These are phyloP conservation scores for Subacronicta megacephala DNA, from an alignment of 2,888 invertebrate genomes.

Conservation along the genomic window DNA sequence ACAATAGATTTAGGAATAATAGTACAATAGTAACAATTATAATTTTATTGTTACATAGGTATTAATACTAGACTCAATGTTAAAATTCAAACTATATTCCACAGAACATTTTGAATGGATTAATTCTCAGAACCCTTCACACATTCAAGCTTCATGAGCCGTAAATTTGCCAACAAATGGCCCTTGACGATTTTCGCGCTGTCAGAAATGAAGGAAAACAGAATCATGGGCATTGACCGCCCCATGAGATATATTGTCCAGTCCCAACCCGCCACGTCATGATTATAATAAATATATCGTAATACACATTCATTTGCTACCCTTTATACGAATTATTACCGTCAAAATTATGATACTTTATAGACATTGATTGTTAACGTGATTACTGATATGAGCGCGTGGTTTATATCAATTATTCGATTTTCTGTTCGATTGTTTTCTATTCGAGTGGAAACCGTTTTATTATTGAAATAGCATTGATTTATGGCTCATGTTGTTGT, in stretches of 20 bases:
- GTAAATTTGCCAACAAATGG: constrained; percentile 84
- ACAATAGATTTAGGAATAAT: too few relatives aligned
- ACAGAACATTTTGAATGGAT: constrained; percentile 41
- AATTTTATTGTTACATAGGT: too few relatives aligned
- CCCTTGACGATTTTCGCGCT: constrained; percentile 83
- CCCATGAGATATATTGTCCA: constrained; percentile 75
- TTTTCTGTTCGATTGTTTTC: constrained; percentile 73
- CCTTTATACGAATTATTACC: constrained; percentile 62
- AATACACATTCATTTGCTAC: constrained; percentile 56
- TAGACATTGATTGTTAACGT: constrained; percentile 71
- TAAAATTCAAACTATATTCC: constrained; percentile 31
- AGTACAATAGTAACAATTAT: too few relatives aligned
- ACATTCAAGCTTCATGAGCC: constrained; percentile 78
- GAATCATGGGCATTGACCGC: constrained; percentile 62
- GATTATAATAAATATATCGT: constrained; percentile 65
- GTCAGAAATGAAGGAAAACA: constrained; percentile 85
- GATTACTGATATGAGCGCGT: constrained; percentile 71
- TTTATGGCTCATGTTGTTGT: constrained; percentile 49
- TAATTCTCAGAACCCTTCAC: constrained; percentile 68
- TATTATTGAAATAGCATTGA: constrained; percentile 61
- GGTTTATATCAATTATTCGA: constrained; percentile 77
- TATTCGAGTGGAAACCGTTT: constrained; percentile 61
- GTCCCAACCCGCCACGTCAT: constrained; percentile 66
- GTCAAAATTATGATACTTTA: constrained; percentile 72
- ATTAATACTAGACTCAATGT: constrained; percentile 2